A percentile compares a stretch with the other conserved stretches of the same genome.
These are phyloP conservation scores for Hylomyscus alleni DNA, from an alignment of 2,797 vertebrate species.

Conservation along the genomic window DNA sequence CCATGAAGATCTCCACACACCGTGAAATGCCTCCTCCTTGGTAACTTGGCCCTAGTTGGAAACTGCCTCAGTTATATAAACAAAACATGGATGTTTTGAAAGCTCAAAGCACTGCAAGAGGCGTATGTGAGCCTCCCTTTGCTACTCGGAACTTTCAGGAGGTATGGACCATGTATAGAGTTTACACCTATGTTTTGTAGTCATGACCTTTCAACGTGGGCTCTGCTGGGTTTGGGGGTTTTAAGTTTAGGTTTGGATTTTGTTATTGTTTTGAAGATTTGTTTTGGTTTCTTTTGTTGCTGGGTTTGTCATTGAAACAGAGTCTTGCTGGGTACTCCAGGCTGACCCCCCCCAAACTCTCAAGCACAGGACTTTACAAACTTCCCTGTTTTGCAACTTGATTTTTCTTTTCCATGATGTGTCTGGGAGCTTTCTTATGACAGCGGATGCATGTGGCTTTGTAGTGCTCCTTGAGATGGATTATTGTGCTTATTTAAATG, in stretches of 20 bases:
- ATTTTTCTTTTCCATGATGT: constrained; percentile 3
- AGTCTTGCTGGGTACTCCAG: background rate
- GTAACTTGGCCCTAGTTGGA: background rate
- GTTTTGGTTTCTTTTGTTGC: background rate
- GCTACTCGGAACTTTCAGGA: background rate
- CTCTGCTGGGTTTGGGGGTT: background rate
- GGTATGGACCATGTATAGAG: background rate
- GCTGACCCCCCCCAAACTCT: too few species aligned
- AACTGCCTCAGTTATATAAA: background rate
- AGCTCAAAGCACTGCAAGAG: background rate
- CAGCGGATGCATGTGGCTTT: background rate
- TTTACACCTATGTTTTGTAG: background rate
- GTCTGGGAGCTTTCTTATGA: background rate
- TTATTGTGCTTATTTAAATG: background rate
- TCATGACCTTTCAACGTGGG: background rate
- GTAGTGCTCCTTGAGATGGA: background rate
- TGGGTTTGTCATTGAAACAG: background rate
- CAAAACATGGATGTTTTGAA: constrained; percentile 4
- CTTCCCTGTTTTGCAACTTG: background rate
- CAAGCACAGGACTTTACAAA: background rate
- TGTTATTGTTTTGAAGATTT: background rate
- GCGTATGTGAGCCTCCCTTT: background rate
- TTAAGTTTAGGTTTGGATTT: background rate
- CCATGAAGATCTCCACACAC: background rate
- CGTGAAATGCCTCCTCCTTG: background rate